These are phyloP conservation scores for Diorhabda elongata DNA, from an alignment of 1,140 invertebrate genomes.

Conservation along the genomic window DNA sequence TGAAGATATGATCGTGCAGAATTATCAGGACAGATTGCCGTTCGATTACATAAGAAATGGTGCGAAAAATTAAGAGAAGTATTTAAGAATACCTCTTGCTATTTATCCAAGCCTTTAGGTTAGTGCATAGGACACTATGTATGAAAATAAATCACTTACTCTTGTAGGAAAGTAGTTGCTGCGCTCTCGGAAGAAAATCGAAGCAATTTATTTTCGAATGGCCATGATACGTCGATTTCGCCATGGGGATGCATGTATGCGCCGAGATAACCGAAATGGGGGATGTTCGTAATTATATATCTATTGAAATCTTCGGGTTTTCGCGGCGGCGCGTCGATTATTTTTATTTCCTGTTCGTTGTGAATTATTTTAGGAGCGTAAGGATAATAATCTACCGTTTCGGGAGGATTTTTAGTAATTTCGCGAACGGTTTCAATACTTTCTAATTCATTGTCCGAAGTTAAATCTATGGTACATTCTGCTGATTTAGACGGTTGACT, in stretches of 20 bases:
- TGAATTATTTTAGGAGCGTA: not conserved
- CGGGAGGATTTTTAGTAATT: not conserved
- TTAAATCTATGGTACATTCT: constrained; percentile 19
- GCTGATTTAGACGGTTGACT: not conserved
- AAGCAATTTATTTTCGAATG: constrained; percentile 32
- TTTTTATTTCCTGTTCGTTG: not conserved
- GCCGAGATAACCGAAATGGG: constrained; percentile 36
- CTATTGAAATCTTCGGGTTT: constrained; percentile 24
- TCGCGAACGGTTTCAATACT: not conserved
- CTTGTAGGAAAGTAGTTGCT: constrained; percentile 29
- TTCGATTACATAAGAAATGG: too few species aligned
- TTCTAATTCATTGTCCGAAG: constrained; percentile 14
- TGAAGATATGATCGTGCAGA: too few species aligned
- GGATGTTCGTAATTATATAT: constrained; percentile 36
- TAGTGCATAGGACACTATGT: too few species aligned
- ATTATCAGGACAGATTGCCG: too few species aligned
- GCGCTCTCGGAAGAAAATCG: constrained; percentile 29
- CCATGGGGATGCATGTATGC: constrained; percentile 25
- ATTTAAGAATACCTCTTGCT: too few species aligned
- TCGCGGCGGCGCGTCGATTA: constrained; percentile 18
- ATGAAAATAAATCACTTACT: constrained; percentile 22
- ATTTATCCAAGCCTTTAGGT: too few species aligned
- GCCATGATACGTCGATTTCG: constrained; percentile 35
- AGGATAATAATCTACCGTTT: not conserved
- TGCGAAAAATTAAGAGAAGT: too few species aligned